Percentiles rank a stretch among this genome's conserved stretches.
These are phyloP conservation scores for Neocrepidodera transversa DNA, from an alignment of 2,888 invertebrate genomes.

Conservation along the genomic window DNA sequence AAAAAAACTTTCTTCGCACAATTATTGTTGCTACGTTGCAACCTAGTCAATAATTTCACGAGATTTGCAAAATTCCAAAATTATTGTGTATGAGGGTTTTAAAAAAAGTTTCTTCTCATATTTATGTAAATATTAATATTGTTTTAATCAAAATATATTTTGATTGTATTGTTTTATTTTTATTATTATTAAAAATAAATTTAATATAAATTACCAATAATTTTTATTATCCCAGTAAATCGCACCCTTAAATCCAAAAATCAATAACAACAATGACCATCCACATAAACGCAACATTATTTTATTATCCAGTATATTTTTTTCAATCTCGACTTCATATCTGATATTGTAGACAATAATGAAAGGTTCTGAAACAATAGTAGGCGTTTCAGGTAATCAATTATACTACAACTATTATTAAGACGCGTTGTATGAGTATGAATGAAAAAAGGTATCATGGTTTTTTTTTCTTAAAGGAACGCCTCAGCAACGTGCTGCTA, in stretches of 20 bases:
- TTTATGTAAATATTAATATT: too few relatives aligned
- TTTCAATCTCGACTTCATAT: slow-evolving; percentile 25
- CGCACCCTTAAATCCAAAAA: background rate
- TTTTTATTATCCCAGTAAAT: background rate
- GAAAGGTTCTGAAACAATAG: slow-evolving; percentile 60
- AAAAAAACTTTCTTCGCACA: too few relatives aligned
- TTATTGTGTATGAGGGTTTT: too few relatives aligned
- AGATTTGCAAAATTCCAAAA: too few relatives aligned
- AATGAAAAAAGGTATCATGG: slow-evolving; percentile 37
- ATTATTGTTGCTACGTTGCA: too few relatives aligned
- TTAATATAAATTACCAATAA: too few relatives aligned
- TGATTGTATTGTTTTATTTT: too few relatives aligned
- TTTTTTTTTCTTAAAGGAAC: slow-evolving; percentile 29
- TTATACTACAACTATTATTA: slow-evolving; percentile 59
- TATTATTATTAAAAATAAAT: too few relatives aligned
- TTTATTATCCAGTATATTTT: slow-evolving; percentile 12
- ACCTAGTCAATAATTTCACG: too few relatives aligned
- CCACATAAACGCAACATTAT: slow-evolving; percentile 2
- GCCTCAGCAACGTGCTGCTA: slow-evolving; percentile 18
- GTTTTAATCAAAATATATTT: too few relatives aligned
- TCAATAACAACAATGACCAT: slow-evolving; percentile 2
- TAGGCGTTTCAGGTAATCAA: slow-evolving; percentile 59
- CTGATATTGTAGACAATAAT: slow-evolving; percentile 57
- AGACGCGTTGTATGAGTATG: slow-evolving; percentile 39
- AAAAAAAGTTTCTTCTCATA: too few relatives aligned